Evolutionary conservation across 2,888 invertebrate genomes (phyloP), one percentile per base, ranked within the genome.

Genomic region (Meteorus cinctellus): DNA sequence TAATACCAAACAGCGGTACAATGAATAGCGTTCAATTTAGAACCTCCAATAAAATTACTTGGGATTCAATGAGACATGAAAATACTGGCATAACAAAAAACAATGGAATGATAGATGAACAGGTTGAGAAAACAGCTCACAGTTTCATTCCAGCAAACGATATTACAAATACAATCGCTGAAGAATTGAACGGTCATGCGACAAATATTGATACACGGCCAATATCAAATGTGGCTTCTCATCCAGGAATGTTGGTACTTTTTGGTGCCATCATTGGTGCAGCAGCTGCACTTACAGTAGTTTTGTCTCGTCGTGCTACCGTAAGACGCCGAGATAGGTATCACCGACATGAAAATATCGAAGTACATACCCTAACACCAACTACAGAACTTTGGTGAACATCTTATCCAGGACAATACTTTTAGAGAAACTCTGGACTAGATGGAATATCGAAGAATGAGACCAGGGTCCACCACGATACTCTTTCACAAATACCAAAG

Each of bases 381-480:
- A 92, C 94, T 70, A 92, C 93, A 66, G 94, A 94, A 84, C 91
- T 94, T 78, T 94, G 94, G 94, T 94, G 94, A 94, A 72, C 65
- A 62, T 69, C 55, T 55, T 67, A 67, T 41, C 45, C 14, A 8
- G n/a, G 12, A 51, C 69, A 51, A 69, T n/a, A 55, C 55, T 55
- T n/a, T 34, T 31, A 29, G 51, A 45, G 48, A 63, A 63, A 72
- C 72, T 72, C 62, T 60, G 48, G 45, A 62, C 67, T 68, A 41
- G 63, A 76, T 72, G 71, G 36, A 70, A 41, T 24, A 60, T n/a
- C 8, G 34, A 34, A 34, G 51, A 51, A 59, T 66, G 34, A 48
- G 67, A 8, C 45, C 66, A 60, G 48, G 55, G 55, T 73, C 66
- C 66, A 73, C 12, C 55, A 24, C 29, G 27, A 62, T 71, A 27